Conservation (phyloP, 2,797 vertebrate species). For the Harpagifer antarcticus region DNA sequence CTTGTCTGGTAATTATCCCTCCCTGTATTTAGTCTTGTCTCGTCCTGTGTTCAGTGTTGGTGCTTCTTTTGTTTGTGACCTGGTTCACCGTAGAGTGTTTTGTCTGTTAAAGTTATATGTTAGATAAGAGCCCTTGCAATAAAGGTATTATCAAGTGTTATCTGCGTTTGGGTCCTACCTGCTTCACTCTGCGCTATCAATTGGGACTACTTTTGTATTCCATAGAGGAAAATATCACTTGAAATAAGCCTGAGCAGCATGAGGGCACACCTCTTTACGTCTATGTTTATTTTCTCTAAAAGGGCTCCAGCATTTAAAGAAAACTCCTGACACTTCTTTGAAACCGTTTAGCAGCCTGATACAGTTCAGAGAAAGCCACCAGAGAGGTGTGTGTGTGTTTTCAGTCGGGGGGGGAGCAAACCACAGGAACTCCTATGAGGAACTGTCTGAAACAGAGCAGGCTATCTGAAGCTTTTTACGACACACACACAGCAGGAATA, state of each 20-base stretch:
- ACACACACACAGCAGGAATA: conserved; percentile 17
- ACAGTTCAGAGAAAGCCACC: conserved; percentile 41
- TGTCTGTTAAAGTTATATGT: too few species aligned
- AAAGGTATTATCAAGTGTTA: too few species aligned
- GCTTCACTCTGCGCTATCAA: too few species aligned
- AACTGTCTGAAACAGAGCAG: conserved; percentile 9
- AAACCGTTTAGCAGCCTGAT: conserved; percentile 35
- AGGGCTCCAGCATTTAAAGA: conserved; percentile 19
- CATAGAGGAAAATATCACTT: neutral
- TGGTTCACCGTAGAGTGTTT: too few species aligned
- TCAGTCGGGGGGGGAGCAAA: conserved; percentile 28
- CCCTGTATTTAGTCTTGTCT: too few species aligned
- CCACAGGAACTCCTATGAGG: conserved; percentile 36
- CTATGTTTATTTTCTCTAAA: neutral
- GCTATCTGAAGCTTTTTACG: conserved; percentile 2
- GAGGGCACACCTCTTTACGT: neutral
- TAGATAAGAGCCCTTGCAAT: too few species aligned
- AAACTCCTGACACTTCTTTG: neutral
- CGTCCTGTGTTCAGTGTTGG: too few species aligned
- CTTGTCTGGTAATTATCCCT: too few species aligned
- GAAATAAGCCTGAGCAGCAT: conserved; percentile 12
- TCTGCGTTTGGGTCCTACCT: too few species aligned
- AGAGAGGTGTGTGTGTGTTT: conserved; percentile 32
- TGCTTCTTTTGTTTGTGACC: too few species aligned
- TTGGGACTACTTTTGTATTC: neutral